phyloP scores from a whole-genome alignment of 2,113 vertebrate genomes.

The Platysteira castanea region DNA sequence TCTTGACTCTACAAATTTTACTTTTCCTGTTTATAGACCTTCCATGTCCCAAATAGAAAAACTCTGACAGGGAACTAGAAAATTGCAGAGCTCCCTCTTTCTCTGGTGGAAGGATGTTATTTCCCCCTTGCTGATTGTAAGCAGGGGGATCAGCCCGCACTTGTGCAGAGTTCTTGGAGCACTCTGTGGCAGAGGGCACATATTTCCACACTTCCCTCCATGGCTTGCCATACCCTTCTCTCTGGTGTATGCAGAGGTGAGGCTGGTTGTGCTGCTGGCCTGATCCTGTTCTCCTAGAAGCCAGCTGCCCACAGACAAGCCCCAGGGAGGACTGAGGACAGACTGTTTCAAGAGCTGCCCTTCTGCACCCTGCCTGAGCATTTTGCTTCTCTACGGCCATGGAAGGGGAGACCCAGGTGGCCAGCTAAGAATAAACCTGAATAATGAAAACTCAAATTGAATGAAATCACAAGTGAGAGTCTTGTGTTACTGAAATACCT shows the following conservation, averaged over 20 bases:
- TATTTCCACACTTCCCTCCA: not conserved
- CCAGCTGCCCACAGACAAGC: not conserved
- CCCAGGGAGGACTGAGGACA: not conserved
- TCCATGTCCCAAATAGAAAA: not conserved
- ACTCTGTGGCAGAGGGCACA: not conserved
- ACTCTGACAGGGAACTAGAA: not conserved
- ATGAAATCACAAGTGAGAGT: slow-evolving; percentile 32
- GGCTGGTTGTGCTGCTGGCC: not conserved
- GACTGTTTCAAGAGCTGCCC: not conserved
- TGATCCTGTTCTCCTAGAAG: not conserved
- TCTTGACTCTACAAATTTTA: not conserved
- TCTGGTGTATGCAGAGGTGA: not conserved
- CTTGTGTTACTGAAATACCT: not conserved
- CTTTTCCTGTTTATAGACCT: not conserved
- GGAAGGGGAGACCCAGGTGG: not conserved
- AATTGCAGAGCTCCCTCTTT: not conserved
- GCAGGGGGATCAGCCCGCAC: not conserved
- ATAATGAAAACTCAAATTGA: not conserved
- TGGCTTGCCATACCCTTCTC: not conserved
- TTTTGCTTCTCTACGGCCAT: not conserved
- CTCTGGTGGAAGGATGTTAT: not conserved
- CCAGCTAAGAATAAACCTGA: slow-evolving; percentile 19
- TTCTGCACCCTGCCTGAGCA: not conserved
- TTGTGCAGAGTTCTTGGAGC: not conserved
- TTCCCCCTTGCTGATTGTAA: not conserved